A percentile compares a stretch with the other conserved stretches of the same genome.
These are phyloP conservation scores for Ptiloglossa arizonensis DNA, from an alignment of 1,140 invertebrate species.

Conservation along the genomic window DNA sequence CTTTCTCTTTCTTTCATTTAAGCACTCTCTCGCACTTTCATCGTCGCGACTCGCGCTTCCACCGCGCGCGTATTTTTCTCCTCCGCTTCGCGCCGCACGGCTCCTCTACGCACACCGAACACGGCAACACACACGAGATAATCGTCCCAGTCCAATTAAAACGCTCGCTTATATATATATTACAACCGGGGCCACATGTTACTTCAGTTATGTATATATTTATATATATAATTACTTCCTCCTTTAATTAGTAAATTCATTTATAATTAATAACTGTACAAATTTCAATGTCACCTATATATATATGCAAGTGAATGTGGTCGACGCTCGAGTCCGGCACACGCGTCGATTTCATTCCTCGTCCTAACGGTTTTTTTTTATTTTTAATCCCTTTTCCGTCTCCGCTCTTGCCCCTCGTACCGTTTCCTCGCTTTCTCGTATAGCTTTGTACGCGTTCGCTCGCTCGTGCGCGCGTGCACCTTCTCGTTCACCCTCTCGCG, in stretches of 20 bases:
- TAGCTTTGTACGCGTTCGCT: background rate
- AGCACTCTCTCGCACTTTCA: no score
- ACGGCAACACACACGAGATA: slow-evolving; percentile 52
- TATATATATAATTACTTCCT: slow-evolving; percentile 78
- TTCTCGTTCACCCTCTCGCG: slow-evolving; percentile 1
- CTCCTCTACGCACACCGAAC: slow-evolving; percentile 46
- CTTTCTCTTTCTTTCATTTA: no score
- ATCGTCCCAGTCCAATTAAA: slow-evolving; percentile 64
- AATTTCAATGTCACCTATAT: slow-evolving; percentile 81
- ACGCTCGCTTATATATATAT: slow-evolving; percentile 61
- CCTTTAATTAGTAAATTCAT: slow-evolving; percentile 80
- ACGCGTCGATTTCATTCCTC: slow-evolving; percentile 62
- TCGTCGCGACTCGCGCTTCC: no score
- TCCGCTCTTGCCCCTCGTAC: background rate
- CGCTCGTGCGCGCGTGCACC: background rate
- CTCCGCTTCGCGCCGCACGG: no score
- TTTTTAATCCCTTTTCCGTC: background rate
- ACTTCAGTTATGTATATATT: slow-evolving; percentile 61
- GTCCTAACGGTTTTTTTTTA: slow-evolving; percentile 41
- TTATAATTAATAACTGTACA: slow-evolving; percentile 82
- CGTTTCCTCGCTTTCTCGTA: background rate
- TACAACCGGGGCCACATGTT: slow-evolving; percentile 76
- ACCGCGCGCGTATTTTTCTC: no score
- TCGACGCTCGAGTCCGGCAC: slow-evolving; percentile 73
- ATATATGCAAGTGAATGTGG: slow-evolving; percentile 76